Conservation (phyloP, 1,140 invertebrate species). For the Ladona fulva region DNA sequence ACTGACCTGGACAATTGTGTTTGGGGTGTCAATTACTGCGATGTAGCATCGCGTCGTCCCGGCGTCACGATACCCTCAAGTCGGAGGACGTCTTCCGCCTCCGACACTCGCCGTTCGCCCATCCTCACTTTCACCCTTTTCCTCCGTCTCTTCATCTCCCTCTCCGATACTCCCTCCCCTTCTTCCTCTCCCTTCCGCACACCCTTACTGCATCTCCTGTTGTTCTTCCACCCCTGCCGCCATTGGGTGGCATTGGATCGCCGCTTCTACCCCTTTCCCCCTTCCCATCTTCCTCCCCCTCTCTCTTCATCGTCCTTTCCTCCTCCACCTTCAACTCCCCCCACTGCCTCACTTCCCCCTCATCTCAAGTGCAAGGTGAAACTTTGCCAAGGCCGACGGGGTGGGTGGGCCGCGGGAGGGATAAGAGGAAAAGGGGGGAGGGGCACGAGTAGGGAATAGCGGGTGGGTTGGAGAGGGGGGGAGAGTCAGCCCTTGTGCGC, state of each 20-base stretch:
- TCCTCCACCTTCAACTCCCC: neutral
- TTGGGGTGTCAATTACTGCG: neutral
- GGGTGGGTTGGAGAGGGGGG: neutral
- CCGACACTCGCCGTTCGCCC: neutral
- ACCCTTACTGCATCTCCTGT: constrained; percentile 3
- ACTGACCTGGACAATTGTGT: neutral
- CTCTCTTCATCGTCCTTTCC: neutral
- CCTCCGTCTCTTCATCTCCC: neutral
- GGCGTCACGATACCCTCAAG: too few species aligned
- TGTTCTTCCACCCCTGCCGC: neutral
- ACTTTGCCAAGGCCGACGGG: constrained; percentile 5
- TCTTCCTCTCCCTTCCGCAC: neutral
- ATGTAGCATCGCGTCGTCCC: too few species aligned
- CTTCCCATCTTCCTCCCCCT: neutral
- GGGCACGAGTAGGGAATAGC: neutral
- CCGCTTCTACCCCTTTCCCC: neutral
- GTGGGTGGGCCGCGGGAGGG: neutral
- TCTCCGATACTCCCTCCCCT: neutral
- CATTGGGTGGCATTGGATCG: neutral
- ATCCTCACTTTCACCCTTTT: neutral
- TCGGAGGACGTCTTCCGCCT: neutral
- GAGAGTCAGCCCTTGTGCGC: neutral
- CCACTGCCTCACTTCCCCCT: neutral
- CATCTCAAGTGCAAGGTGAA: neutral
- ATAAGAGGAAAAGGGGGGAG: neutral